Evolutionary conservation across 2,113 vertebrate genomes (phyloP).

Genomic region (Halcyon senegalensis): DNA sequence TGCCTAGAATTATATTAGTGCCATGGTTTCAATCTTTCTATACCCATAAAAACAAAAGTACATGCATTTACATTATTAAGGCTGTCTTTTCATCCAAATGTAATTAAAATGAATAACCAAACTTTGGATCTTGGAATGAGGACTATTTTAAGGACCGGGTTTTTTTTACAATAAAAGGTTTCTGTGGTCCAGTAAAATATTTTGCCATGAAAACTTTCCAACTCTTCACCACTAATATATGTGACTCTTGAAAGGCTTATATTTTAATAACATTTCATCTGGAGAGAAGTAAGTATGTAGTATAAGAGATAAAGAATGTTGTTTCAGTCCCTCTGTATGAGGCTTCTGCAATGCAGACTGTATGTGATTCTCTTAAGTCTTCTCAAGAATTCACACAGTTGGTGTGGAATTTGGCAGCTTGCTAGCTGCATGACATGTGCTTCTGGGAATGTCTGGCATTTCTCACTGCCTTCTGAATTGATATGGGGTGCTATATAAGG

Average conservation of each 20-base stretch:
- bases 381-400: slow-evolving; percentile 1
- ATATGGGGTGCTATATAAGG: not conserved
- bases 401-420: not conserved
- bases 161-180: not conserved
- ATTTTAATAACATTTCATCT: not conserved
- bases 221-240: not conserved
- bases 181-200: not conserved
- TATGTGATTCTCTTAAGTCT: not conserved
- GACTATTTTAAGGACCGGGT: not conserved
- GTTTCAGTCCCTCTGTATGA: not conserved
- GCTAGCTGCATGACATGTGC: not conserved
- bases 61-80: not conserved
- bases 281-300: not conserved
- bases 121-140: not conserved
- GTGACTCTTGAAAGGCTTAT: not conserved
- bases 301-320: not conserved
- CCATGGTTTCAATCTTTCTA: slow-evolving; percentile 5
- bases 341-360: not conserved
- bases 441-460: slow-evolving; percentile 35
- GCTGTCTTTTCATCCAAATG: not conserved
- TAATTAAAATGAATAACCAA: not conserved
- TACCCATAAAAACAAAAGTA: not conserved
- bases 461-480: not conserved
- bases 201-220: not conserved
- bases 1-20: slow-evolving; percentile 10